Conservation (phyloP, 2,113 vertebrate genomes). For the Cyrtonyx montezumae region DNA sequence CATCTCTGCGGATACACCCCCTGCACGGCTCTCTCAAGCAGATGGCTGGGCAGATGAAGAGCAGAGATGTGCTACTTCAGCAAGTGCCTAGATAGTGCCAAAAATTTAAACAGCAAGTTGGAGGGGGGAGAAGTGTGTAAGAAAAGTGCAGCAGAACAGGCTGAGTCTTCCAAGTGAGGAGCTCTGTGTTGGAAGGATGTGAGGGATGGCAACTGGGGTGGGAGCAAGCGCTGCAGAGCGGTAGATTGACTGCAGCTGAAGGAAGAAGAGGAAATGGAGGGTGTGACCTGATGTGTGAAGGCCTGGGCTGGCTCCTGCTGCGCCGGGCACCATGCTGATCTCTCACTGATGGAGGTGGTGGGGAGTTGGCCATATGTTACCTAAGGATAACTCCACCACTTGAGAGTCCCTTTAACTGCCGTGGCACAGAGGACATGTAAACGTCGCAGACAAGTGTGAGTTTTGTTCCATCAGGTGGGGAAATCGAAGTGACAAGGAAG, state of each 20-base stretch:
- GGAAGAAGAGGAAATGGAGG: not conserved
- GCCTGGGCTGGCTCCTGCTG: not conserved
- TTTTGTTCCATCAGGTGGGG: not conserved
- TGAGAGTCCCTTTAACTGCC: not conserved
- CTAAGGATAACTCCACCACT: not conserved
- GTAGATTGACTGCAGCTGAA: not conserved
- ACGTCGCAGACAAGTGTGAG: not conserved
- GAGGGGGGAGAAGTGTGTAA: not conserved
- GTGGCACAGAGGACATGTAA: not conserved
- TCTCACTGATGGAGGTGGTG: rapidly evolving
- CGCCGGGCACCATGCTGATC: rapidly evolving
- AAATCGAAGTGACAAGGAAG: not conserved
- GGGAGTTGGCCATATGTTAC: not conserved
- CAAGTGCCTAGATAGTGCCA: not conserved
- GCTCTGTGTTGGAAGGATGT: not conserved
- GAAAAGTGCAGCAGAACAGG: not conserved
- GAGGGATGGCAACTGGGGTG: too few species aligned
- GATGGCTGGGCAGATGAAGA: conserved; percentile 56
- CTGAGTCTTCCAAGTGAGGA: not conserved
- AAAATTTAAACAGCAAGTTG: not conserved
- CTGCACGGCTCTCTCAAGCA: not conserved
- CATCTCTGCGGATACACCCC: not conserved
- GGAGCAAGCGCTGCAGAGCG: not conserved
- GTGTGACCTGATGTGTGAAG: not conserved
- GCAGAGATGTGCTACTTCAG: conserved; percentile 41